Conservation (phyloP, 2,797 vertebrate species). For the Tinamus major region DNA sequence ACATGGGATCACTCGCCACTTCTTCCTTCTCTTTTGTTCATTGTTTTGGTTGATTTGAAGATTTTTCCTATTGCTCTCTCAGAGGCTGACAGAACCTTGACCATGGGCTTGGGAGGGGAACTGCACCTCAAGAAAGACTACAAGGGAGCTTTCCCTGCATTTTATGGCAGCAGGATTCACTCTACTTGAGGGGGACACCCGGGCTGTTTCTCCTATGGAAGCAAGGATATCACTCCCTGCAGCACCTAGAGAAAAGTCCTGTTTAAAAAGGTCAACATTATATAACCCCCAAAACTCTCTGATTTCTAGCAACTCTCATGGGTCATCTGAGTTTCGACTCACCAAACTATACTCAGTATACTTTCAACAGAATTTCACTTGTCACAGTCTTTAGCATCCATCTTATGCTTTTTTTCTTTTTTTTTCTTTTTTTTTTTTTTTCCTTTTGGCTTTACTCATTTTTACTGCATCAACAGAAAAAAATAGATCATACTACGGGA, state of each 20-base stretch:
- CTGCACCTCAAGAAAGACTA: fast-evolving
- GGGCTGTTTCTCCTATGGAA: not conserved
- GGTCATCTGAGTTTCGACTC: fast-evolving
- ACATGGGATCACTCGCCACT: not conserved
- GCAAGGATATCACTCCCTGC: not conserved
- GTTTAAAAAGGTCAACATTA: not conserved
- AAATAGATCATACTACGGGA: not conserved
- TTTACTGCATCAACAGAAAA: not conserved
- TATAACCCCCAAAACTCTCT: not conserved
- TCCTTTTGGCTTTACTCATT: not conserved
- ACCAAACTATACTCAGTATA: not conserved
- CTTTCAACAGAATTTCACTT: slow-evolving; percentile 10
- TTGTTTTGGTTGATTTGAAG: not conserved
- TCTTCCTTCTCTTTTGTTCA: not conserved
- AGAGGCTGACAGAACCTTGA: not conserved
- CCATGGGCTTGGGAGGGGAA: not conserved
- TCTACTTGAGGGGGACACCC: not conserved
- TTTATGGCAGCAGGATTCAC: not conserved
- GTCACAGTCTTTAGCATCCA: not conserved
- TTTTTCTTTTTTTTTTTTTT: not conserved
- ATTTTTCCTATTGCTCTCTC: not conserved
- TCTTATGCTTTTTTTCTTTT: slow-evolving; percentile 12
- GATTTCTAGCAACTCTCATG: not conserved
- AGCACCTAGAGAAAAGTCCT: not conserved
- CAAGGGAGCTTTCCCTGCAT: not conserved